Evolutionary conservation across 2,888 invertebrate species (phyloP).

Genomic region (Apamea anceps): DNA sequence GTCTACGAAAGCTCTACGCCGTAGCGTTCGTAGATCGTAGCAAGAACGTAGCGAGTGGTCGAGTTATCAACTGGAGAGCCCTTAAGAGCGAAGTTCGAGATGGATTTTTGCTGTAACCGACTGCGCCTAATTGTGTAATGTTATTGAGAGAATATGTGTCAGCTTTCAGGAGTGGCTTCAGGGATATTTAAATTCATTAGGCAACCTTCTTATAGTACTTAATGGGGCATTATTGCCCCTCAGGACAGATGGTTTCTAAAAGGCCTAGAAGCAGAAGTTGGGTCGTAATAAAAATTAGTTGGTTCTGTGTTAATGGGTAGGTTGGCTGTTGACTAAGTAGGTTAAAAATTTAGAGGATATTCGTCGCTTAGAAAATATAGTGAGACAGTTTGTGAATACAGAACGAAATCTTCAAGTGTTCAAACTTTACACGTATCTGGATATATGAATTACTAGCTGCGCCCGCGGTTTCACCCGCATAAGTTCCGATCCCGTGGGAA

Average conservation of each 20-base stretch:
- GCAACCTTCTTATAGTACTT: slow-evolving; percentile 65
- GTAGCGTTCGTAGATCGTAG: slow-evolving; percentile 66
- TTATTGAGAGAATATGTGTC: slow-evolving; percentile 85
- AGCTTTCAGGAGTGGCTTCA: slow-evolving; percentile 72
- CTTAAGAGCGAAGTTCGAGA: slow-evolving; percentile 88
- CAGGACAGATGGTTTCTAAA: slow-evolving; percentile 67
- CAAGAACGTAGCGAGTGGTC: slow-evolving; percentile 72
- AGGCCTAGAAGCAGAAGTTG: slow-evolving; percentile 65
- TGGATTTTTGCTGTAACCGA: slow-evolving; percentile 89
- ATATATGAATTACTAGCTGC: no score
- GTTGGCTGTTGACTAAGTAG: slow-evolving; percentile 34
- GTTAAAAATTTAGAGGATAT: slow-evolving; percentile 31
- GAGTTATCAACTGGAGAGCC: slow-evolving; percentile 83
- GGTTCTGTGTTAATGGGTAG: slow-evolving; percentile 50
- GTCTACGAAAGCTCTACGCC: slow-evolving; percentile 40
- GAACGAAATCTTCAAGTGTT: no score
- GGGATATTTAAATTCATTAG: slow-evolving; percentile 77
- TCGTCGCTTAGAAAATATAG: neutral
- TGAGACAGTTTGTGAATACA: neutral
- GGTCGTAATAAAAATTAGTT: slow-evolving; percentile 56
- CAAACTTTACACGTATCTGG: neutral
- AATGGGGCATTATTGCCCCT: slow-evolving; percentile 68
- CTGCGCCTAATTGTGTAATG: slow-evolving; percentile 80
- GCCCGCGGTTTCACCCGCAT: no score
- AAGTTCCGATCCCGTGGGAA: no score